Evolutionary conservation across 2,888 invertebrate species (phyloP).

Genomic region (Ptilodon capucinus): DNA sequence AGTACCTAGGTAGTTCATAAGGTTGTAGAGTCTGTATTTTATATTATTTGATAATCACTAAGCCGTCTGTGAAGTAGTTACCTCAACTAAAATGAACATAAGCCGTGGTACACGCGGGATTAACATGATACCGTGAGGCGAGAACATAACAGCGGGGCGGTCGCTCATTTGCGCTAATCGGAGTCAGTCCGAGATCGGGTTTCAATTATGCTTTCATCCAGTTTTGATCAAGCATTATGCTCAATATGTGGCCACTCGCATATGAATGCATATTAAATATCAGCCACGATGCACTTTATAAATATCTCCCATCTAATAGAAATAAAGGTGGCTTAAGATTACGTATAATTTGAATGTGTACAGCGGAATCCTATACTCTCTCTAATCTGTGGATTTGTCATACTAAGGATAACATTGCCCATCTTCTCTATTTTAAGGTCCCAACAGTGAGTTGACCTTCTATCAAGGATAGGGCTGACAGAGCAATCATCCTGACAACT

Average conservation of each 20-base stretch:
- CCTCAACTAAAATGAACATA: slow-evolving; percentile 12
- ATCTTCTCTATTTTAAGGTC: too few relatives aligned
- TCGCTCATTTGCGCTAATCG: slow-evolving; percentile 59
- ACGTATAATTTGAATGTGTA: not conserved
- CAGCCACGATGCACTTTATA: slow-evolving; percentile 4
- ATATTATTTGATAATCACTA: too few relatives aligned
- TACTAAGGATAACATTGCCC: too few relatives aligned
- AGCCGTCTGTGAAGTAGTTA: too few relatives aligned
- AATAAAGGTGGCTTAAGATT: not conserved
- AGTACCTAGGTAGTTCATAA: too few relatives aligned
- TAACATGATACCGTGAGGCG: slow-evolving; percentile 36
- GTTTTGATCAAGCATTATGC: slow-evolving; percentile 31
- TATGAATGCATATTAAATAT: slow-evolving; percentile 21
- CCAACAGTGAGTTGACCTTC: too few relatives aligned
- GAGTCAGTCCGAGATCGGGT: slow-evolving; percentile 49
- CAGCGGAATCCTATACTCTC: too few relatives aligned
- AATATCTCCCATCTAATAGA: slow-evolving; percentile 1
- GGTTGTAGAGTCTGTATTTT: too few relatives aligned
- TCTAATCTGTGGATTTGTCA: too few relatives aligned
- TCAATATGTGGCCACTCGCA: slow-evolving; percentile 24
- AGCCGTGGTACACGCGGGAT: slow-evolving; percentile 8
- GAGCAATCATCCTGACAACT: too few relatives aligned
- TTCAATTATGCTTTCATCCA: slow-evolving; percentile 60
- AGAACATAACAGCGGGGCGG: slow-evolving; percentile 41
- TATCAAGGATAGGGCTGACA: too few relatives aligned